Evolutionary conservation across 2,888 invertebrate species (phyloP), one percentile per base, ranked within the genome.

Genomic region (Oxytorus armatus): DNA sequence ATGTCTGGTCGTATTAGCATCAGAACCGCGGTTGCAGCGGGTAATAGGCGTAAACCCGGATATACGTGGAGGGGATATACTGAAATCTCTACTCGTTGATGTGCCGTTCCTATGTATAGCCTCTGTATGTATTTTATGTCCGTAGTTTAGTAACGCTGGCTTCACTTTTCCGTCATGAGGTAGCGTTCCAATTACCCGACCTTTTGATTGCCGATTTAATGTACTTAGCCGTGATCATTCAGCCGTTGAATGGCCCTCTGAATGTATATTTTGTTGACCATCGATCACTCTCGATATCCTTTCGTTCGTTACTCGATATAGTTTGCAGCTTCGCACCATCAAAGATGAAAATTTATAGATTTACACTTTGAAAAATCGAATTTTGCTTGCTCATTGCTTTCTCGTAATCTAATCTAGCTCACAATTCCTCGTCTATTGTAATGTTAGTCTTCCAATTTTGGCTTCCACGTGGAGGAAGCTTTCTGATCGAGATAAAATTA

Each of bases 1-100:
- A 90, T 90, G 88, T 85, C 86, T 82, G 83, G 80, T 84, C 85
- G 85, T 89, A 89, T 90, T 88, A 88, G 86, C 87, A 82, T 84
- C 81, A 75, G 82, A 81, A 72, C 23, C 44, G 57, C 36, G 66
- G 59, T 59, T 66, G 39, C 33, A 29, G 85, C 76, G 69, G 72
- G 21, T 81, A 81, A 82, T 75, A 80, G 74, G 70, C 76, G 76
- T 76, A 66, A 73, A n/a, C n/a, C 80, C 66, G 68, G 29, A 57
- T 18, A 53, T 70, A 29, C 57, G n/a, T 21, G 55, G 47, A 61
- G 72, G 69, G 57, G n/a, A n/a, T n/a, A 39, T 39, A 44, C 74
- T n/a, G 65, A 81, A 76, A 81, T 76, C 80, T 77, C 69, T 47
- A 59, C 57, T 39, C 57, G 57, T 61, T 66, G 39, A 49, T 33